Conservation (phyloP, 1,140 invertebrate genomes). For the Antheraea mylitta region DNA sequence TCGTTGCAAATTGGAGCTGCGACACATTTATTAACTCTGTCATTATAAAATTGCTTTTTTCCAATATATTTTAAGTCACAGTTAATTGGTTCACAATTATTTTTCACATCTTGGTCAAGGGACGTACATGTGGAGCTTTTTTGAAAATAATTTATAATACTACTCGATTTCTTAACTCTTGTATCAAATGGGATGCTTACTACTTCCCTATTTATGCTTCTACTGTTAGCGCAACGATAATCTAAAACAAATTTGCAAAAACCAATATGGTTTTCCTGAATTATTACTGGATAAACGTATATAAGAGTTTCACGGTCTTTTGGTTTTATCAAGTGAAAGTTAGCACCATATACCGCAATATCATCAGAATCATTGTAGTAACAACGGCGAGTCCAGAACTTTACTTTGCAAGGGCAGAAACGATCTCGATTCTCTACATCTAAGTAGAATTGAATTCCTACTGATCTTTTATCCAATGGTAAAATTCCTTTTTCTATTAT, state of each 20-base stretch:
- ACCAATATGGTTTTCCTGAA: slow-evolving; percentile 49
- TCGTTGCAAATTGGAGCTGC: slow-evolving; percentile 34
- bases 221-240: slow-evolving; percentile 34
- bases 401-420: slow-evolving; percentile 31
- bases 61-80: slow-evolving; percentile 57
- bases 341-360: slow-evolving; percentile 26
- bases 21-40: slow-evolving; percentile 36
- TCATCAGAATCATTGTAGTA: slow-evolving; percentile 38
- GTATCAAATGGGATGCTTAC: slow-evolving; percentile 53
- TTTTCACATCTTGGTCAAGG: slow-evolving; percentile 45
- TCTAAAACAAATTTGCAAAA: slow-evolving; percentile 43
- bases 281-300: slow-evolving; percentile 41
- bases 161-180: slow-evolving; percentile 20
- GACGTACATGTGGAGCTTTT: slow-evolving; percentile 33
- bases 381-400: slow-evolving; percentile 38
- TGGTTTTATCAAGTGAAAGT: slow-evolving; percentile 29
- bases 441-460: slow-evolving; percentile 52
- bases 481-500: slow-evolving; percentile 51
- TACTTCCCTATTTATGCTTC: slow-evolving; percentile 20
- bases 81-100: slow-evolving; percentile 43
- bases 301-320: slow-evolving; percentile 41
- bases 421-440: slow-evolving; percentile 48
- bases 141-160: slow-evolving; percentile 32
- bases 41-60: slow-evolving; percentile 38
- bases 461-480: slow-evolving; percentile 42